phyloP scores from a whole-genome alignment of 1,140 invertebrate genomes.

The Bombus difficillimus region DNA sequence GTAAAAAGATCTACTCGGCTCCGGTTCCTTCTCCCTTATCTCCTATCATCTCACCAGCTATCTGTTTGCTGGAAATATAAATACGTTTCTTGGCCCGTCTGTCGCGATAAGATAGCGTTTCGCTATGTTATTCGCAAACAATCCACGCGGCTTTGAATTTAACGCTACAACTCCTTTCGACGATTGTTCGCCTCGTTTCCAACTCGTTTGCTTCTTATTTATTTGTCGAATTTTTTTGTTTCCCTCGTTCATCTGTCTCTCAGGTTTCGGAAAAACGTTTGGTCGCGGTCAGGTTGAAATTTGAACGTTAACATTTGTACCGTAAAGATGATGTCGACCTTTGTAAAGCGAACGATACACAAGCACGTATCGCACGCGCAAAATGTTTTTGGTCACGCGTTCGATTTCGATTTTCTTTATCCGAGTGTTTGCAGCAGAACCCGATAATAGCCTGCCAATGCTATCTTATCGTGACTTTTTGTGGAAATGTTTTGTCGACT shows the following conservation, averaged over 20 bases:
- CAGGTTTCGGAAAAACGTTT: neutral
- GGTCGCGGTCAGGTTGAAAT: neutral
- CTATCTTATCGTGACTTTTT: slow-evolving; percentile 16
- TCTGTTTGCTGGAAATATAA: slow-evolving; percentile 59
- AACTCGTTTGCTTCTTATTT: neutral
- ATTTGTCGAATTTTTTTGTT: neutral
- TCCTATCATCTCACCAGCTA: slow-evolving; percentile 49
- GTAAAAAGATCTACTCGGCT: slow-evolving; percentile 49
- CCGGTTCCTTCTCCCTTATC: slow-evolving; percentile 52
- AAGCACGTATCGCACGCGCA: neutral
- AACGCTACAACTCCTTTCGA: neutral
- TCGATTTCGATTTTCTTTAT: neutral
- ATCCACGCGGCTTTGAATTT: slow-evolving; percentile 16
- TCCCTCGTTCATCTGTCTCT: rapidly evolving
- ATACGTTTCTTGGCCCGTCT: slow-evolving; percentile 38
- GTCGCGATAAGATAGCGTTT: slow-evolving; percentile 58
- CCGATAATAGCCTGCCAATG: neutral
- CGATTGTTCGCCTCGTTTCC: too few species aligned
- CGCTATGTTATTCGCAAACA: slow-evolving; percentile 24
- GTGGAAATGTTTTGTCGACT: neutral
- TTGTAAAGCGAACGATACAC: too few species aligned
- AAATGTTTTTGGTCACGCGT: neutral
- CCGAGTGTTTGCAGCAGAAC: neutral
- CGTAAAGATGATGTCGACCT: too few species aligned
- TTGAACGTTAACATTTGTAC: neutral